Evolutionary conservation across 2,113 vertebrate genomes (phyloP).

Genomic region (Heteronetta atricapilla): DNA sequence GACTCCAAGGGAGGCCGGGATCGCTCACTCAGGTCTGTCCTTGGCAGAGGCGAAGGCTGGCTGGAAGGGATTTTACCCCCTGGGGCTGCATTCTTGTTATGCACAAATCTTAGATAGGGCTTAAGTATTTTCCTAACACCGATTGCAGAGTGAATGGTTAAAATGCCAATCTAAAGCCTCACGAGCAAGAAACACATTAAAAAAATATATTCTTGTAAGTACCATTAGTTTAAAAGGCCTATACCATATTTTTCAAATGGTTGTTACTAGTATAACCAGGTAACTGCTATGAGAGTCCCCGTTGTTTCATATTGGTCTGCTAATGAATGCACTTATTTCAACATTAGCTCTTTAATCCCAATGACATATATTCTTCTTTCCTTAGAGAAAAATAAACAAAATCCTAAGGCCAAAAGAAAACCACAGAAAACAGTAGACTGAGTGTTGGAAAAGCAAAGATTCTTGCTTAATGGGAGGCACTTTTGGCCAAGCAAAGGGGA

Average conservation of each 20-base stretch:
- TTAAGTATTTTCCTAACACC: not conserved
- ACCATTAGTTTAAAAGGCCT: not conserved
- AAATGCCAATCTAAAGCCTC: not conserved
- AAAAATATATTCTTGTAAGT: not conserved
- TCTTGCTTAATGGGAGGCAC: not conserved
- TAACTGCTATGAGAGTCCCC: not conserved
- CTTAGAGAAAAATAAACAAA: not conserved
- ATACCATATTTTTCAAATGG: not conserved
- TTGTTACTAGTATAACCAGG: not conserved
- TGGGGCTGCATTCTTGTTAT: not conserved
- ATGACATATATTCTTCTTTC: not conserved
- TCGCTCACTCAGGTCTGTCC: not conserved
- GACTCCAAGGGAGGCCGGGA: not conserved
- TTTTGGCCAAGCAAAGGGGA: not conserved
- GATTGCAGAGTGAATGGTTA: not conserved
- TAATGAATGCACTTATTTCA: not conserved
- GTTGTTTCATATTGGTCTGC: not conserved
- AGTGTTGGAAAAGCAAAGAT: not conserved
- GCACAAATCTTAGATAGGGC: not conserved
- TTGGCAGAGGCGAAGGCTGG: not conserved
- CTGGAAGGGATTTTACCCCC: not conserved
- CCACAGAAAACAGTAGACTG: not conserved
- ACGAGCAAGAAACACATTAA: not conserved
- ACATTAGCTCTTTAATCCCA: not conserved
- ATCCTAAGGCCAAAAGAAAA: not conserved